Conservation (phyloP, 2,797 vertebrate species). For the Urophycis tenuis region DNA sequence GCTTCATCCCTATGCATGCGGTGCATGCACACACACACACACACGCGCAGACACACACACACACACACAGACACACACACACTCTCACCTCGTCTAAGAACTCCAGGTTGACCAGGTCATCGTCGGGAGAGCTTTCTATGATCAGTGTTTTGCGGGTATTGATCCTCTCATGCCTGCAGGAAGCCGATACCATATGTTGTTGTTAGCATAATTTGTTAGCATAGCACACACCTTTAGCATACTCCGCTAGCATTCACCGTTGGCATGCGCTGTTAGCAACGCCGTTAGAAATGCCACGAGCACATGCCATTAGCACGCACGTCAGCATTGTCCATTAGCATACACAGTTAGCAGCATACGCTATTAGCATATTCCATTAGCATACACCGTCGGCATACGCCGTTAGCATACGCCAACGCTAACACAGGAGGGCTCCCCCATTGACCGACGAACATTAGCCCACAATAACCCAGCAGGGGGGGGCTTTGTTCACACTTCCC, state of each 20-base stretch:
- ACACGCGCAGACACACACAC: not conserved
- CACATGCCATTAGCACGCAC: no score
- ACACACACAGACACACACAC: conserved; percentile 12
- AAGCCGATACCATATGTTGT: conserved; percentile 47
- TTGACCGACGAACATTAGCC: conserved; percentile 22
- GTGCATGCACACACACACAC: not conserved
- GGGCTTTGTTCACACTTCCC: not conserved
- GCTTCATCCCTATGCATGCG: no score
- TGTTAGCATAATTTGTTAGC: not conserved
- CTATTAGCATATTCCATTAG: not conserved
- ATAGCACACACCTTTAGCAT: no score
- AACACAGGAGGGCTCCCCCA: conserved; percentile 38
- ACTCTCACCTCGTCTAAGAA: conserved; percentile 87
- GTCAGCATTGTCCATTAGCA: no score
- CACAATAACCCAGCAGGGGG: conserved; percentile 31
- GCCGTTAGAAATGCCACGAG: no score
- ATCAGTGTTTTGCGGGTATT: conserved; percentile 82
- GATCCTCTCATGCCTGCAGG: conserved; percentile 84
- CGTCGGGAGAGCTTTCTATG: conserved; percentile 79
- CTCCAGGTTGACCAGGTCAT: conserved; percentile 94
- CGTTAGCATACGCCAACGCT: conserved; percentile 25
- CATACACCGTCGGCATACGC: not conserved
- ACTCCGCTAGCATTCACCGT: no score
- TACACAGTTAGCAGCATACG: not conserved
- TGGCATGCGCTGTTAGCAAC: no score